Conservation (phyloP, 1,140 invertebrate genomes). For the Eufriesea mexicana region DNA sequence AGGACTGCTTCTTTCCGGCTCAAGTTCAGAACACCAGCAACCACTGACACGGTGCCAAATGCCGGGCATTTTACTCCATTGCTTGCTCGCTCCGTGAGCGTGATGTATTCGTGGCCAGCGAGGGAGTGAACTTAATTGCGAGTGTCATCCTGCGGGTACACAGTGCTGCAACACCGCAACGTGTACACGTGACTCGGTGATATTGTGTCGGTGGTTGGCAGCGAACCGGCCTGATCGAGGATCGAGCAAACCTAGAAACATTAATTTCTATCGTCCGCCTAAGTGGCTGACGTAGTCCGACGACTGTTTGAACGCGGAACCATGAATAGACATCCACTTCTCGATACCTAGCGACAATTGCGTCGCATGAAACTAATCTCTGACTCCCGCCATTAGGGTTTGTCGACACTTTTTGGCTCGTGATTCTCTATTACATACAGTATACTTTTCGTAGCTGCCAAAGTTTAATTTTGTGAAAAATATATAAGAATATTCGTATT, state of each 20-base stretch:
- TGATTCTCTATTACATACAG: no score
- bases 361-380: no score
- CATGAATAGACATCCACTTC: no score
- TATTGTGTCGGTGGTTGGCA: slow-evolving; percentile 39
- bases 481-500: no score
- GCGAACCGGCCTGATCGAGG: slow-evolving; percentile 16
- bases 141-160: slow-evolving; percentile 43
- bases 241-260: slow-evolving; percentile 27
- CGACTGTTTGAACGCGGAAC: not conserved
- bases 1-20: not conserved
- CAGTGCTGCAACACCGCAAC: slow-evolving; percentile 25
- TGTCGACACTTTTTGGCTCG: no score
- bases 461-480: no score
- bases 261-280: not conserved
- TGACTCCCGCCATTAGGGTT: no score
- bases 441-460: no score
- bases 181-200: slow-evolving; percentile 48
- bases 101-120: slow-evolving; percentile 3
- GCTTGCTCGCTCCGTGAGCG: slow-evolving; percentile 6
- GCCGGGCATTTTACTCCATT: slow-evolving; percentile 30
- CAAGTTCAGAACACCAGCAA: slow-evolving; percentile 12
- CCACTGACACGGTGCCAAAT: slow-evolving; percentile 41
- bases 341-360: no score
- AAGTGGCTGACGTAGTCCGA: not conserved
- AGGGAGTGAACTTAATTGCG: slow-evolving; percentile 36